These are phyloP conservation scores for Melieria crassipennis DNA, from an alignment of 2,888 invertebrate species.

Conservation along the genomic window DNA sequence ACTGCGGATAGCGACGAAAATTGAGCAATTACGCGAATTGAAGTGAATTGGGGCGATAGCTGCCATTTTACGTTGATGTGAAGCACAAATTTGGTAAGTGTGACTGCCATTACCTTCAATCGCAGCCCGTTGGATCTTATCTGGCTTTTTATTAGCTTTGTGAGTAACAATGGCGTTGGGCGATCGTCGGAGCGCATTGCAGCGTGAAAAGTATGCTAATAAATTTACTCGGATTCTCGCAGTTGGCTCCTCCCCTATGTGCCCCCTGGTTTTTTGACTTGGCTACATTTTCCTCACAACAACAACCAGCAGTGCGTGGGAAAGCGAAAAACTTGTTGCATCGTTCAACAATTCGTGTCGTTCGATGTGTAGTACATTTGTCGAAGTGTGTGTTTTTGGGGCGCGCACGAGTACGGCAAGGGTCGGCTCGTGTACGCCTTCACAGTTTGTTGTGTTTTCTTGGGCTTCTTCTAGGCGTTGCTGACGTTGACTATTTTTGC, in stretches of 20 bases:
- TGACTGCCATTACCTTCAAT: too few species aligned
- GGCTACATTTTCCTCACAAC: neutral
- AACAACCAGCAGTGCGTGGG: neutral
- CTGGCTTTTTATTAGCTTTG: too few species aligned
- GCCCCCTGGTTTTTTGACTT: neutral
- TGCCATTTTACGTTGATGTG: too few species aligned
- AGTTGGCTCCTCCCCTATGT: conserved; percentile 11
- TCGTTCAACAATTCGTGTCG: conserved; percentile 25
- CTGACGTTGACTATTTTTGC: conserved; percentile 26
- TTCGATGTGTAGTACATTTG: neutral
- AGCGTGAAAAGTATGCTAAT: conserved; percentile 39
- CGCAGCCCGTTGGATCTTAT: too few species aligned
- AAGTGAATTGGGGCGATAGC: too few species aligned
- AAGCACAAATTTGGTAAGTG: too few species aligned
- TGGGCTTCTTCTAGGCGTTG: conserved; percentile 45
- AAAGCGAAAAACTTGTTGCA: conserved; percentile 46
- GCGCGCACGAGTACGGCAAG: too few species aligned
- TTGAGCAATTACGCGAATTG: too few species aligned
- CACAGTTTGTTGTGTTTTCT: conserved; percentile 18
- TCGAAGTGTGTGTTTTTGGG: neutral
- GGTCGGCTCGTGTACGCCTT: neutral
- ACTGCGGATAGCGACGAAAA: too few species aligned
- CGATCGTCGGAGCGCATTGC: too few species aligned
- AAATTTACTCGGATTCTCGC: conserved; percentile 6
- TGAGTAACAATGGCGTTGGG: too few species aligned